These are phyloP conservation scores for Chydorus sphaericus DNA, from an alignment of 2,888 invertebrate species.

Conservation along the genomic window DNA sequence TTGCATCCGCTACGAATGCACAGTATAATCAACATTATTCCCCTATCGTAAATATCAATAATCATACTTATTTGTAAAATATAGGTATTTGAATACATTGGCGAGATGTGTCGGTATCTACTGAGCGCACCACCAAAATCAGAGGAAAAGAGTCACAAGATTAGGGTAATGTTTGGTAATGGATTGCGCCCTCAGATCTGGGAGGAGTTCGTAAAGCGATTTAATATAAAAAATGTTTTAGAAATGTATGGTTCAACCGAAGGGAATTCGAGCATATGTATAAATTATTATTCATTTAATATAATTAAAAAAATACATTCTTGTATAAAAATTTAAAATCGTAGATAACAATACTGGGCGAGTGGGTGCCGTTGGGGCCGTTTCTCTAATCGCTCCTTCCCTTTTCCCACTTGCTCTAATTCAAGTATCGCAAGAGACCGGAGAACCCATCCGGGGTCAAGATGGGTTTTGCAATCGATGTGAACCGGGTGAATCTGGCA, in stretches of 20 bases:
- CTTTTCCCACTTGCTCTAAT: conserved; percentile 91
- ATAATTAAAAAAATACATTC: too few relatives aligned
- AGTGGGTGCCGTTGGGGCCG: conserved; percentile 86
- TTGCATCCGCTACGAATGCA: conserved; percentile 81
- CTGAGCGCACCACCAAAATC: conserved; percentile 54
- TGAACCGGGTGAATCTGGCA: conserved; percentile 75
- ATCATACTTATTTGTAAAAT: too few relatives aligned
- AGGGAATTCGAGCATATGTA: conserved; percentile 90
- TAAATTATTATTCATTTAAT: conserved; percentile 19
- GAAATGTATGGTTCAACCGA: conserved; percentile 98
- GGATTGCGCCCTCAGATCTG: conserved; percentile 89
- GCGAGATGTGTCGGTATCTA: conserved; percentile 80
- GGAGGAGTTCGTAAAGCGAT: conserved; percentile 72
- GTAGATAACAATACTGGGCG: conserved; percentile 83
- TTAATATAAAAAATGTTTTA: conserved; percentile 64
- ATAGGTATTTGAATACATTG: conserved; percentile 80
- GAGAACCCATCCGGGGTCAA: conserved; percentile 64
- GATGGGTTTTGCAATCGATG: conserved; percentile 76
- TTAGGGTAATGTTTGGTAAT: conserved; percentile 78
- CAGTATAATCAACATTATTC: conserved; percentile 54
- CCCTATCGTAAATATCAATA: too few relatives aligned
- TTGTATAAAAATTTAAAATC: conserved; percentile 25
- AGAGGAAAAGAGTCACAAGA: conserved; percentile 52
- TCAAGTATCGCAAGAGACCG: conserved; percentile 70
- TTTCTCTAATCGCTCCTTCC: conserved; percentile 71